phyloP scores from a whole-genome alignment of 1,140 invertebrate genomes.

The Halesus radiatus region DNA sequence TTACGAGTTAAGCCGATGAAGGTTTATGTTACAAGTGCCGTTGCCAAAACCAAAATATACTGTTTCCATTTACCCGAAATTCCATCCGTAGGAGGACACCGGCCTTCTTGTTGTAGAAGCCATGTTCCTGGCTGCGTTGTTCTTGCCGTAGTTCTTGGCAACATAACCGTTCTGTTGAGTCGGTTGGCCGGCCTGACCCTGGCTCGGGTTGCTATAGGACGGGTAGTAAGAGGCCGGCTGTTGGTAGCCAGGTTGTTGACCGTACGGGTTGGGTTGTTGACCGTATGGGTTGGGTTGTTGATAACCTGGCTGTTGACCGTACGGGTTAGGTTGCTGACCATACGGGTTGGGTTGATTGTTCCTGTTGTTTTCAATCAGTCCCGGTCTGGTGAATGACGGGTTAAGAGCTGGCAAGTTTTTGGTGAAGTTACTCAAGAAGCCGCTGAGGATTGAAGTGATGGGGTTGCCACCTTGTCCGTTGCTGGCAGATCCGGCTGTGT shows the following conservation, averaged over 20 bases:
- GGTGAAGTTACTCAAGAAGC: conserved; percentile 54
- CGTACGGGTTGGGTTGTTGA: conserved; percentile 27
- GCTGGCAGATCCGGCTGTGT: conserved; percentile 28
- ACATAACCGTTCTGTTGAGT: conserved; percentile 55
- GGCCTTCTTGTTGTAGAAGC: conserved; percentile 63
- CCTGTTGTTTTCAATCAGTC: conserved; percentile 52
- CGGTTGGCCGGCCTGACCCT: conserved; percentile 29
- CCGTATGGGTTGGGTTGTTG: conserved; percentile 15
- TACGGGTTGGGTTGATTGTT: conserved; percentile 49
- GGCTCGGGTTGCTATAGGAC: conserved; percentile 15
- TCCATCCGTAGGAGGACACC: conserved; percentile 64
- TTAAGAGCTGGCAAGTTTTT: conserved; percentile 47
- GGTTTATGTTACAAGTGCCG: too few relatives aligned
- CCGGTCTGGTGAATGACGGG: conserved; percentile 49
- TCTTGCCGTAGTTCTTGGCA: conserved; percentile 65
- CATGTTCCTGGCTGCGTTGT: conserved; percentile 43
- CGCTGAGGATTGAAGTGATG: conserved; percentile 62
- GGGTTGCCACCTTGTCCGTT: conserved; percentile 61
- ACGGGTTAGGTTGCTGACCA: conserved; percentile 42
- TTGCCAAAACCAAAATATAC: too few relatives aligned
- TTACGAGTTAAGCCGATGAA: too few relatives aligned
- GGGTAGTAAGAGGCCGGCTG: conserved; percentile 27
- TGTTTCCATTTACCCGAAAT: conserved; percentile 62
- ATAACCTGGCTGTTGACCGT: conserved; percentile 13
- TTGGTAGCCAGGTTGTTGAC: background rate